phyloP scores from a whole-genome alignment of 2,888 invertebrate genomes.

The Coelinius sp. region DNA sequence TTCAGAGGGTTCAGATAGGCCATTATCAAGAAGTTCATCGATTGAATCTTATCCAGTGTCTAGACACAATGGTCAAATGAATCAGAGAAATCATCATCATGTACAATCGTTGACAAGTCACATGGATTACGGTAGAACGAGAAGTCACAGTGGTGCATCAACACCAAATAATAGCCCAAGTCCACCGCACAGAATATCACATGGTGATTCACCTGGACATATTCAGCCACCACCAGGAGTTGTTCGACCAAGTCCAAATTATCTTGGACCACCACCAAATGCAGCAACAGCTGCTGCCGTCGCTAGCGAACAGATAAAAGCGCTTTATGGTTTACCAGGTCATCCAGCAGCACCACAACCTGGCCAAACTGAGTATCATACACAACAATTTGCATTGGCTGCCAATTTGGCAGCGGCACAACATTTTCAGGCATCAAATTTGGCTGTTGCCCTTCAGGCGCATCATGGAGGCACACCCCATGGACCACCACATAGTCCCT shows the following conservation, averaged over 20 bases:
- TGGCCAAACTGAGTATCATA: conserved; percentile 75
- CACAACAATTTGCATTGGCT: conserved; percentile 75
- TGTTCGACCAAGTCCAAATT: conserved; percentile 73
- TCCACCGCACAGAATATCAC: conserved; percentile 65
- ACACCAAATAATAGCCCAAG: conserved; percentile 68
- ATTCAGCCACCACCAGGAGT: conserved; percentile 75
- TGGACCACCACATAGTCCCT: conserved; percentile 70
- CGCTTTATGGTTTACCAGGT: conserved; percentile 65
- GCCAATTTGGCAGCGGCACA: conserved; percentile 78
- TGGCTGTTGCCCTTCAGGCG: conserved; percentile 80
- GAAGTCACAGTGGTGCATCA: conserved; percentile 68
- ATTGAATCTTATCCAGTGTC: conserved; percentile 67
- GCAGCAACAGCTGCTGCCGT: conserved; percentile 71
- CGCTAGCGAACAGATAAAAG: conserved; percentile 69
- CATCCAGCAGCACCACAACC: conserved; percentile 74
- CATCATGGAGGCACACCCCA: conserved; percentile 72
- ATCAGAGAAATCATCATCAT: conserved; percentile 56
- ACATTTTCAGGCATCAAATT: conserved; percentile 87
- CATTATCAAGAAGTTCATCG: conserved; percentile 65
- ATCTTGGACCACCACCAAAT: conserved; percentile 68
- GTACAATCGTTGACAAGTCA: conserved; percentile 55
- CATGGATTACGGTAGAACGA: conserved; percentile 58
- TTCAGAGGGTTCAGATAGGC: conserved; percentile 72
- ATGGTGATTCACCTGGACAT: conserved; percentile 59
- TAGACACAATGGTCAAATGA: conserved; percentile 65